Evolutionary conservation across 30 jellyfish, hydroid and myxozoan genomes (phyloP).

Genomic region (Phacellophora camtschatica): DNA sequence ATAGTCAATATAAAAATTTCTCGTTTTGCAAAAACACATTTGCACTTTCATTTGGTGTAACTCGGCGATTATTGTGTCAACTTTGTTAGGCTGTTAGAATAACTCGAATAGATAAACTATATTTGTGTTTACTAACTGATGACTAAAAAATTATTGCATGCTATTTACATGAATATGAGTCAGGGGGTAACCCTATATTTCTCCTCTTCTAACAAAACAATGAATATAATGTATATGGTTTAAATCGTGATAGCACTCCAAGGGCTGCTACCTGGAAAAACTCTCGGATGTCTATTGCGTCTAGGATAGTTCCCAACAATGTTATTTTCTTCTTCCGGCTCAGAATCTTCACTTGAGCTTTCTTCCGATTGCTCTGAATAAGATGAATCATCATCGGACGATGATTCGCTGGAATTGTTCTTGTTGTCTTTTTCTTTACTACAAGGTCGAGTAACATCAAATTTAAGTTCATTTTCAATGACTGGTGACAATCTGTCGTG

Average conservation of each 20-base stretch:
- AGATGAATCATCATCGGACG: background rate
- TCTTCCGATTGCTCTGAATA: background rate
- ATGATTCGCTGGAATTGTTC: background rate
- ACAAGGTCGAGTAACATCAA: no score
- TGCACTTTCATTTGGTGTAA: no score
- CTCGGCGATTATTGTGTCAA: no score
- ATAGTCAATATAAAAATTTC: no score
- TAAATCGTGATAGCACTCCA: constrained; percentile 3
- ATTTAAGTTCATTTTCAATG: background rate
- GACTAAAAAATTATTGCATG: no score
- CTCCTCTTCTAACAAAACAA: background rate
- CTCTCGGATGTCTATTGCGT: constrained; percentile 4
- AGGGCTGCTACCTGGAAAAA: background rate
- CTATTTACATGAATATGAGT: background rate
- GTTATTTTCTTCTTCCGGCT: background rate
- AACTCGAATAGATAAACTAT: no score
- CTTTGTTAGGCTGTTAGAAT: no score
- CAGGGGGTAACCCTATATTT: constrained; percentile 1
- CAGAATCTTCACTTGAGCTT: background rate
- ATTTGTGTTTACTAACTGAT: no score
- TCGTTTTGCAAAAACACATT: no score
- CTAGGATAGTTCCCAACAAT: background rate
- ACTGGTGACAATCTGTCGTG: constrained; percentile 34
- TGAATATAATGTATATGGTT: background rate
- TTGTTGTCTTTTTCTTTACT: background rate